Conservation (phyloP, 2,113 vertebrate species). For the Uria aalge region DNA sequence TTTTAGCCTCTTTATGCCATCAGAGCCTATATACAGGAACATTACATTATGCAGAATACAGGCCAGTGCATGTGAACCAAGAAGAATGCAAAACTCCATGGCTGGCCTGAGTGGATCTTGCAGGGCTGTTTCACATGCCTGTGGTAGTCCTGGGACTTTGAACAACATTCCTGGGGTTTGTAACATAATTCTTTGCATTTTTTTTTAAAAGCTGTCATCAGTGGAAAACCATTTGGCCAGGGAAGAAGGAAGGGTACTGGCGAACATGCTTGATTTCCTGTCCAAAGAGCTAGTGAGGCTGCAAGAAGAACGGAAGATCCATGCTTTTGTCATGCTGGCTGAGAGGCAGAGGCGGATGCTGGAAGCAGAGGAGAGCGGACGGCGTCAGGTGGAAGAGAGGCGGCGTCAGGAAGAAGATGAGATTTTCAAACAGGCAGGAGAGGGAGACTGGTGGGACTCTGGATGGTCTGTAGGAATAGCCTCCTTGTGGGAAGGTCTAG, state of each 20-base stretch:
- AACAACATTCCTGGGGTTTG: background rate
- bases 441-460: background rate
- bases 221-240: constrained; percentile 72
- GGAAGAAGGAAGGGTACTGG: constrained; percentile 77
- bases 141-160: background rate
- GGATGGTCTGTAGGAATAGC: background rate
- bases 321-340: constrained; percentile 85
- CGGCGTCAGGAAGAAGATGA: constrained; percentile 83
- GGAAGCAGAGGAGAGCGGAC: constrained; percentile 90
- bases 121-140: constrained; percentile 14
- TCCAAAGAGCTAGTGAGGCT: constrained; percentile 90
- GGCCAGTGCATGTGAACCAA: background rate
- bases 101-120: background rate
- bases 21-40: background rate
- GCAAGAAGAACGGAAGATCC: constrained; percentile 88
- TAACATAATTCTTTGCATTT: background rate
- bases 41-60: background rate
- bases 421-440: constrained; percentile 87
- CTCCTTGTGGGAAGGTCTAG: background rate
- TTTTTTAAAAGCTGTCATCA: constrained; percentile 64
- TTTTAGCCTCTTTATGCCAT: background rate
- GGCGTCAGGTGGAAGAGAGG: constrained; percentile 84
- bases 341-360: constrained; percentile 84
- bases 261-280: constrained; percentile 83
- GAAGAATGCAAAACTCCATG: background rate